A percentile compares a stretch with the other conserved stretches of the same genome.
phyloP scores from a whole-genome alignment of 2,797 vertebrate genomes.

The Avahi laniger region DNA sequence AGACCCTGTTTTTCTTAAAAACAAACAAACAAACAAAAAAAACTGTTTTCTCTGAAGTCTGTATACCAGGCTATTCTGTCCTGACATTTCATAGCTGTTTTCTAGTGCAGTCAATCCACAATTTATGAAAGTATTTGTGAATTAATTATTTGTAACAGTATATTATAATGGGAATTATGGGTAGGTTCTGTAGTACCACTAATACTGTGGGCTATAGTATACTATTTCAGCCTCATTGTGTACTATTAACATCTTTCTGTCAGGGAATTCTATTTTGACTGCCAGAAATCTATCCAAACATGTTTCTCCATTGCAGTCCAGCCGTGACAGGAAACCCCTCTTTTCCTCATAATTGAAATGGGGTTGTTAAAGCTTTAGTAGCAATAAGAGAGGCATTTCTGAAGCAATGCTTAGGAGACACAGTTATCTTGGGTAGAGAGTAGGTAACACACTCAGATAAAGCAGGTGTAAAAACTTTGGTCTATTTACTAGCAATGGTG shows the following conservation, averaged over 20 bases:
- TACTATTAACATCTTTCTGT: constrained; percentile 18
- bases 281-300: not conserved
- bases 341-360: not conserved
- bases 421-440: not conserved
- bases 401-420: not conserved
- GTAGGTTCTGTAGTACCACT: not conserved
- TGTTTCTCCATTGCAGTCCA: constrained; percentile 6
- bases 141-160: constrained; percentile 30
- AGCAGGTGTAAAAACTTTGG: not conserved
- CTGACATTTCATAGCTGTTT: constrained; percentile 30
- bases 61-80: not conserved
- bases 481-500: not conserved
- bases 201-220: not conserved
- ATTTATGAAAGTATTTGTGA: constrained; percentile 23
- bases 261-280: constrained; percentile 30
- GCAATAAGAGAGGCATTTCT: constrained; percentile 27
- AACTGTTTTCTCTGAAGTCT: not conserved
- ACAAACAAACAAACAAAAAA: not conserved
- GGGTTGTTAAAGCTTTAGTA: not conserved
- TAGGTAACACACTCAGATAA: not conserved
- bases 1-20: not conserved
- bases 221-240: not conserved
- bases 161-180: not conserved
- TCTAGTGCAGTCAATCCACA: not conserved
- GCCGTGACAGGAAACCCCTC: not conserved